phyloP scores from a whole-genome alignment of 2,797 vertebrate genomes.

The Ciconia nigra region DNA sequence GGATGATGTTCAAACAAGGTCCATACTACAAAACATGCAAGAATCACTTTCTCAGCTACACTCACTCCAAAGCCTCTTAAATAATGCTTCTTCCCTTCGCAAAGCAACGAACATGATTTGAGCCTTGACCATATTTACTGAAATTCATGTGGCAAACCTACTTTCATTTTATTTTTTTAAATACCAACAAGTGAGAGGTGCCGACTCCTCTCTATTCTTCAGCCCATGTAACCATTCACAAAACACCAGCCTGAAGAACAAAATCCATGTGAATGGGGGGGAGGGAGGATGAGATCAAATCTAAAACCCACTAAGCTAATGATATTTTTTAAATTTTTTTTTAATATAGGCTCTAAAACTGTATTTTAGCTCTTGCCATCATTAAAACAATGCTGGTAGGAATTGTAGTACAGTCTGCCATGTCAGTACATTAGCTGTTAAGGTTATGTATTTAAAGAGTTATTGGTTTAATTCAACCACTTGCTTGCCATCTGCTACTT shows the following conservation, averaged over 20 bases:
- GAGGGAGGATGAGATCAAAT: not conserved
- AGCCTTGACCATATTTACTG: not conserved
- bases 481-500: conserved; percentile 67
- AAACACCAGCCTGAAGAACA: not conserved
- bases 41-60: not conserved
- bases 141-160: not conserved
- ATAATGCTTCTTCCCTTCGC: not conserved
- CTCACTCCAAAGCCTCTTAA: not conserved
- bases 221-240: not conserved
- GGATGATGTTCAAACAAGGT: not conserved
- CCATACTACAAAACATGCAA: not conserved
- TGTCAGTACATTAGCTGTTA: conserved; percentile 48
- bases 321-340: not conserved
- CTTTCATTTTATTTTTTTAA: not conserved
- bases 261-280: not conserved
- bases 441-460: conserved; percentile 58
- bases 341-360: not conserved
- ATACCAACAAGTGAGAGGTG: not conserved
- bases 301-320: not conserved
- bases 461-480: conserved; percentile 68
- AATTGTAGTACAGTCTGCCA: conserved; percentile 13
- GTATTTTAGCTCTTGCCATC: not conserved
- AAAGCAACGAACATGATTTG: not conserved
- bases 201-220: not conserved
- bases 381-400: not conserved